These are phyloP conservation scores for Brachionus angularis DNA, from an alignment of 1,140 invertebrate genomes.

Conservation along the genomic window DNA sequence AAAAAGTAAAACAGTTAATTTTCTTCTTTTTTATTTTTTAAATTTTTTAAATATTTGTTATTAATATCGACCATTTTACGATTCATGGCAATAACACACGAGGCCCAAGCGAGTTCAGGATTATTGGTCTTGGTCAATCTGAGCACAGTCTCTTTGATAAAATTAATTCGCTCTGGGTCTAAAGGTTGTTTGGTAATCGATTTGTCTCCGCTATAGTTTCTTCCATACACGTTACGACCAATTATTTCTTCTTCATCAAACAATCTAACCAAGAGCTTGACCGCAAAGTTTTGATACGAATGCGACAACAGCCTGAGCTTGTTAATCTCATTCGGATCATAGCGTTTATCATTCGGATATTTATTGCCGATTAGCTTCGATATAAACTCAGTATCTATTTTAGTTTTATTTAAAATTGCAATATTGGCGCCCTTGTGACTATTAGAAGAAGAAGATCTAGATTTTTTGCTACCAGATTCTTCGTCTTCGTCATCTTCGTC, in stretches of 20 bases:
- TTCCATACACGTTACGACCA: constrained; percentile 29
- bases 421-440: background rate
- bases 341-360: constrained; percentile 19
- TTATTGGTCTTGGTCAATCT: constrained; percentile 38
- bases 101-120: constrained; percentile 30
- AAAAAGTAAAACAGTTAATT: no score
- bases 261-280: constrained; percentile 19
- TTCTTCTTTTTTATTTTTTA: constrained; percentile 10
- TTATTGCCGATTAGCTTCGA: constrained; percentile 27
- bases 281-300: constrained; percentile 43
- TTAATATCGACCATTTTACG: constrained; percentile 41
- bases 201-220: constrained; percentile 41
- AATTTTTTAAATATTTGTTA: constrained; percentile 42
- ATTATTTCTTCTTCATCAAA: constrained; percentile 43
- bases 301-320: constrained; percentile 31
- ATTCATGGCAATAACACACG: constrained; percentile 43
- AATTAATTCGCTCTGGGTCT: constrained; percentile 42
- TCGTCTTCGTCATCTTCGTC: constrained; percentile 25
- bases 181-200: constrained; percentile 30
- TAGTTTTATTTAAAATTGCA: constrained; percentile 42
- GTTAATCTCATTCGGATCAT: constrained; percentile 42
- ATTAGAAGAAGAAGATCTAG: no score
- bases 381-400: constrained; percentile 44
- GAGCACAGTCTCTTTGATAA: constrained; percentile 40
- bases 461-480: constrained; percentile 6